Evolutionary conservation across 2,888 invertebrate genomes (phyloP).

Genomic region (Anodontia alba): DNA sequence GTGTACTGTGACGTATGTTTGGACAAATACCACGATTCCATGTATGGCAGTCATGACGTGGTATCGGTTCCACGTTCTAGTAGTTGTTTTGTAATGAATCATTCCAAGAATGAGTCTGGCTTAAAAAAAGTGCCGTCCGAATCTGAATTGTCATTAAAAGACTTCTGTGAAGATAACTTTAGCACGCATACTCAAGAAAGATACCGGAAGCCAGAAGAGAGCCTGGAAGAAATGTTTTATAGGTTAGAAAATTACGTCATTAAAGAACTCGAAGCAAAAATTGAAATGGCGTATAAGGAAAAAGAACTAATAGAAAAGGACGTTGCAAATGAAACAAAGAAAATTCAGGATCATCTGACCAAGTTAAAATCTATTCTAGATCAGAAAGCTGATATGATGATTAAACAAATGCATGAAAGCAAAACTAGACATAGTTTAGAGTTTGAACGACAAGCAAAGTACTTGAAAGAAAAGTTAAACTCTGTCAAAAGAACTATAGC

Average conservation of each 20-base stretch:
- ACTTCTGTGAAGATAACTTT: neutral
- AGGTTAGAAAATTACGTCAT: slow-evolving; percentile 35
- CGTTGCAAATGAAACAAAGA: slow-evolving; percentile 40
- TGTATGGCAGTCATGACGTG: neutral
- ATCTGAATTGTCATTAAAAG: slow-evolving; percentile 1
- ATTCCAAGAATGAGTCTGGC: neutral
- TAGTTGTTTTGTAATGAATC: slow-evolving; percentile 6
- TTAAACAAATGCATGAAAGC: slow-evolving; percentile 49
- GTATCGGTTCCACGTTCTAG: slow-evolving; percentile 5
- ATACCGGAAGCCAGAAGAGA: neutral
- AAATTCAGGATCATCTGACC: slow-evolving; percentile 47
- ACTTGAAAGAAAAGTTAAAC: slow-evolving; percentile 30
- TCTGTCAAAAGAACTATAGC: slow-evolving; percentile 28
- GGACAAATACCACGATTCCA: neutral
- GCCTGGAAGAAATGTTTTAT: slow-evolving; percentile 3
- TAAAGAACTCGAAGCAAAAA: slow-evolving; percentile 24
- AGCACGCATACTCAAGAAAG: neutral
- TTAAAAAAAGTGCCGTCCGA: neutral
- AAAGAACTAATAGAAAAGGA: slow-evolving; percentile 38
- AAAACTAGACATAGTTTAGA: slow-evolving; percentile 44
- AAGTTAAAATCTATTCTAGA: slow-evolving; percentile 46
- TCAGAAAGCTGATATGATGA: slow-evolving; percentile 47
- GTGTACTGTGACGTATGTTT: slow-evolving; percentile 1
- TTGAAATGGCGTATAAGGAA: slow-evolving; percentile 23
- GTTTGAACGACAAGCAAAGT: slow-evolving; percentile 37